A percentile compares a stretch with the other conserved stretches of the same genome.
phyloP scores from a whole-genome alignment of 2,888 invertebrate species.

The Phortica magna region DNA sequence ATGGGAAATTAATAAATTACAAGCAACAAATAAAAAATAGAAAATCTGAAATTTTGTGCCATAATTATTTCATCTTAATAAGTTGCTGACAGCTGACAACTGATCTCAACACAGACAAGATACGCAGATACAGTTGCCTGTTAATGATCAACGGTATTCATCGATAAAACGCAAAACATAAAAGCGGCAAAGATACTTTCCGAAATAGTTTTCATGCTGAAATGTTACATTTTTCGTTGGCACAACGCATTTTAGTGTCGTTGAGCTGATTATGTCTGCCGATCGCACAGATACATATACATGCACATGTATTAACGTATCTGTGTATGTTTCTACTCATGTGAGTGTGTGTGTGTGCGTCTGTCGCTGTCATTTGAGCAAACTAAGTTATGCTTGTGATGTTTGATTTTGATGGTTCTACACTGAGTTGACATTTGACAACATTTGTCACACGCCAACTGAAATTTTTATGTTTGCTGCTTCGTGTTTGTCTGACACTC shows the following conservation, averaged over 20 bases:
- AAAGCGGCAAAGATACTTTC: constrained; percentile 4
- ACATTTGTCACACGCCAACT: constrained; percentile 31
- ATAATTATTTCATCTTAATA: constrained; percentile 24
- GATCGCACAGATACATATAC: not conserved
- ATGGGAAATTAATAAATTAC: constrained; percentile 51
- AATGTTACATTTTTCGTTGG: not conserved
- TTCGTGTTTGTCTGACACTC: not conserved
- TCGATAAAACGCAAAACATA: not conserved
- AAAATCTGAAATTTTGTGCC: constrained; percentile 15
- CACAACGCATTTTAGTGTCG: constrained; percentile 1
- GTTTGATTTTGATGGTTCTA: constrained; percentile 25
- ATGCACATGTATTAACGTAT: not conserved
- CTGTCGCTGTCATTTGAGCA: not conserved
- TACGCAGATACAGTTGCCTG: not conserved
- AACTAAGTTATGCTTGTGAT: constrained; percentile 3
- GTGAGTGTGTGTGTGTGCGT: not conserved
- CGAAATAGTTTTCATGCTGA: not conserved
- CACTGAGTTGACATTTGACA: constrained; percentile 29
- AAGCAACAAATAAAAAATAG: no score
- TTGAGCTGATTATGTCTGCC: constrained; percentile 2
- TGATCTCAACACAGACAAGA: constrained; percentile 41
- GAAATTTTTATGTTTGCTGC: constrained; percentile 3
- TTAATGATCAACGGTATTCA: not conserved
- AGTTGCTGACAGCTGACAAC: constrained; percentile 55
- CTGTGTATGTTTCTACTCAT: not conserved